These are phyloP conservation scores for Mylabris phalerata DNA, from an alignment of 1,140 invertebrate species.

Conservation along the genomic window DNA sequence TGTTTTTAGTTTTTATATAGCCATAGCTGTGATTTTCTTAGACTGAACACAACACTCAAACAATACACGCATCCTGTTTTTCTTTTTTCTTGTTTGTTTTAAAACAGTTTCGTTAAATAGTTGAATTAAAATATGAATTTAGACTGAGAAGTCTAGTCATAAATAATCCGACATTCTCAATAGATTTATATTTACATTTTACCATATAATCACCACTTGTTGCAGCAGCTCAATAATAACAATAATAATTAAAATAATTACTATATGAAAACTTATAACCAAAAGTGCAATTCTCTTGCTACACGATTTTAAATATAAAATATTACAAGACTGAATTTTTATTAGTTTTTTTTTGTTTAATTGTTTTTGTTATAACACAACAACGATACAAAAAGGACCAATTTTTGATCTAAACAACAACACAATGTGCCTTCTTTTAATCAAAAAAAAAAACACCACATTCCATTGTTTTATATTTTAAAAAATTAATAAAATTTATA, in stretches of 20 bases:
- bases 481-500: not conserved
- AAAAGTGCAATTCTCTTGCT: constrained; percentile 28
- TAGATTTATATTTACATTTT: no score
- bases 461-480: constrained; percentile 19
- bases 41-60: constrained; percentile 27
- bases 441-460: constrained; percentile 18
- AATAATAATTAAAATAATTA: no score
- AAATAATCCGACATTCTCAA: not conserved
- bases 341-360: constrained; percentile 11
- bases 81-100: not conserved
- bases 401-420: constrained; percentile 17
- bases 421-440: constrained; percentile 22
- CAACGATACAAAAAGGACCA: constrained; percentile 15
- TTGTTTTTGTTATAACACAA: constrained; percentile 16
- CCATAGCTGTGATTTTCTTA: constrained; percentile 39
- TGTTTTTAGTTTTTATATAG: constrained; percentile 16
- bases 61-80: constrained; percentile 15
- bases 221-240: constrained; percentile 26
- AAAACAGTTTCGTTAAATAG: no score
- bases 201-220: not conserved
- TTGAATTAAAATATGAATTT: constrained; percentile 5
- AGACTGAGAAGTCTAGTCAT: constrained; percentile 30
- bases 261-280: constrained; percentile 11
- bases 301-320: constrained; percentile 13
- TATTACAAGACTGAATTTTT: constrained; percentile 13